These are phyloP conservation scores for Enteromius afrohamiltoni DNA, from an alignment of 2,797 vertebrate species.

Conservation along the genomic window DNA sequence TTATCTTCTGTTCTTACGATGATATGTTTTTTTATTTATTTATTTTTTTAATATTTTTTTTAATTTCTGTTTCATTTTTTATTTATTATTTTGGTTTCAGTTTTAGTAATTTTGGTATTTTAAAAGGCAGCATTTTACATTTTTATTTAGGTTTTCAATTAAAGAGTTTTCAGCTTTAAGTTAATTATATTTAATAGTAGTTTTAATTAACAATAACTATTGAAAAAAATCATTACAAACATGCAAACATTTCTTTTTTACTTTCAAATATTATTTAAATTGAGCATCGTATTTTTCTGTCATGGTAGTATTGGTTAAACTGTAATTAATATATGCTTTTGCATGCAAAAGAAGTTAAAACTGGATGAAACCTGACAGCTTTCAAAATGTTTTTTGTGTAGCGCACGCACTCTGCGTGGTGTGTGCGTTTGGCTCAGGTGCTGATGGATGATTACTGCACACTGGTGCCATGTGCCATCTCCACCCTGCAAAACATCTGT, in stretches of 20 bases:
- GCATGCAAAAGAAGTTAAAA: neutral
- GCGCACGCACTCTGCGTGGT: constrained; percentile 89
- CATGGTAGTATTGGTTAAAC: neutral
- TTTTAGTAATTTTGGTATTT: neutral
- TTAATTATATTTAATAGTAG: neutral
- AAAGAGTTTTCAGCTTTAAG: neutral
- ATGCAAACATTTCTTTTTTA: neutral
- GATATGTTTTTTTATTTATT: too few species aligned
- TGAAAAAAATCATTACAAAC: neutral
- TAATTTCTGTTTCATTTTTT: neutral
- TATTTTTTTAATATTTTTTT: neutral
- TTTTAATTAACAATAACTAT: neutral
- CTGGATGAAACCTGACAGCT: neutral
- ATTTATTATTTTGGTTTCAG: neutral
- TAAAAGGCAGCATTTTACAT: neutral
- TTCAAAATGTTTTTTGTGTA: constrained; percentile 60
- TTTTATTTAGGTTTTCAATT: neutral
- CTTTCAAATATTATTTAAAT: neutral
- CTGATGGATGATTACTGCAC: constrained; percentile 96
- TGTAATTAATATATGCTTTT: neutral
- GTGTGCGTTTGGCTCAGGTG: constrained; percentile 87
- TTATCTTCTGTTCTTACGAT: neutral
- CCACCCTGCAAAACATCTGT: constrained; percentile 89
- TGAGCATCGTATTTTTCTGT: neutral
- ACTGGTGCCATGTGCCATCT: constrained; percentile 88